A percentile compares a stretch with the other conserved stretches of the same genome.
Evolutionary conservation across 1,140 invertebrate genomes (phyloP).

Genomic region (Lasaia peninsularis): DNA sequence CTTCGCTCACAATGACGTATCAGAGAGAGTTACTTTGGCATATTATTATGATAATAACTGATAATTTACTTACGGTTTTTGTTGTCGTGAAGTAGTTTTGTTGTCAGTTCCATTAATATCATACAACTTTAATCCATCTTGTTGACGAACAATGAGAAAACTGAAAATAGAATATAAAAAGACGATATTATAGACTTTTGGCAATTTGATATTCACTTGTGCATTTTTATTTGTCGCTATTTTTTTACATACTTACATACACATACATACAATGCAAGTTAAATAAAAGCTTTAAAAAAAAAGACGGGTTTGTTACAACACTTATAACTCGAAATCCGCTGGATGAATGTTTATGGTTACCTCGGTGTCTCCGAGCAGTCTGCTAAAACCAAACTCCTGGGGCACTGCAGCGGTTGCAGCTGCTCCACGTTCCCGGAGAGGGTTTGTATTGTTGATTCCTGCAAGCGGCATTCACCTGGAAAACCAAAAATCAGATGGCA

Average conservation of each 20-base stretch:
- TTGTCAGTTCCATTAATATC: constrained; percentile 27
- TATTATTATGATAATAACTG: too few species aligned
- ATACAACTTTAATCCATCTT: constrained; percentile 31
- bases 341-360: not conserved
- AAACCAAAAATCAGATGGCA: not conserved
- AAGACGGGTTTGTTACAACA: too few species aligned
- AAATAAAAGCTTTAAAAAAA: too few species aligned
- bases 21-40: too few species aligned
- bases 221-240: too few species aligned
- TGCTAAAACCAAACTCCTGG: constrained; percentile 38
- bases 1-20: too few species aligned
- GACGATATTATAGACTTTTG: constrained; percentile 4
- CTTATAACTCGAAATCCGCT: too few species aligned
- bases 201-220: too few species aligned
- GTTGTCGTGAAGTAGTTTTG: not conserved
- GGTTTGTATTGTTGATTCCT: constrained; percentile 39
- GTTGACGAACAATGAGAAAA: constrained; percentile 40
- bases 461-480: constrained; percentile 50
- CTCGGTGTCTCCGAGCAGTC: constrained; percentile 31
- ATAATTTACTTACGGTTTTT: constrained; percentile 14
- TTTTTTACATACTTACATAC: too few species aligned
- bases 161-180: constrained; percentile 30
- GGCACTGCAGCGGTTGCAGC: constrained; percentile 26
- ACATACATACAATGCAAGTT: too few species aligned
- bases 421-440: constrained; percentile 39